A percentile compares a stretch with the other conserved stretches of the same genome.
phyloP scores from a whole-genome alignment of 2,797 vertebrate genomes.

The Sternarchorhynchus goeldii region DNA sequence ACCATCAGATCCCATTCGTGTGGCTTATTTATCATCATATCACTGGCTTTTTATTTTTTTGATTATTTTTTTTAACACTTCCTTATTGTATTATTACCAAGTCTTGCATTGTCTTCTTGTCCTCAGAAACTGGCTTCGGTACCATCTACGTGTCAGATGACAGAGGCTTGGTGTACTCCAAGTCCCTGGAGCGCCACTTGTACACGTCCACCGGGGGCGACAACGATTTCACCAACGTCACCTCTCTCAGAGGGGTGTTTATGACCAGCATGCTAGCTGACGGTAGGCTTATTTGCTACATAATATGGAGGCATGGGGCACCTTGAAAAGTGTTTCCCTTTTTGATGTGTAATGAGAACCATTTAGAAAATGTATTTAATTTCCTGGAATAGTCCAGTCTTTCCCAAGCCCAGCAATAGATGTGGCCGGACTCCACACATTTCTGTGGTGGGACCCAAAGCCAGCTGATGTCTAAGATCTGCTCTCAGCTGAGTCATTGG shows the following conservation, averaged over 20 bases:
- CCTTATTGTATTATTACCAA: background rate
- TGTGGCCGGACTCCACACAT: too few species aligned
- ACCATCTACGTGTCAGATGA: conserved; percentile 94
- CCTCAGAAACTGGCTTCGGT: conserved; percentile 85
- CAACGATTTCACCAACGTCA: conserved; percentile 94
- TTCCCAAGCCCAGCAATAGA: background rate
- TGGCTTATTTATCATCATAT: background rate
- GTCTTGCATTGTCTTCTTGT: conserved; percentile 2
- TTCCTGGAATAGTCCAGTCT: background rate
- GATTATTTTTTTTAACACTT: too few species aligned
- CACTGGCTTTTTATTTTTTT: too few species aligned
- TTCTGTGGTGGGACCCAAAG: too few species aligned
- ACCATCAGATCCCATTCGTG: background rate
- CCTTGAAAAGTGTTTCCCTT: background rate
- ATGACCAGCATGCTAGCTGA: conserved; percentile 87
- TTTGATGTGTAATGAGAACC: background rate
- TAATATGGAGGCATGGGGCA: background rate
- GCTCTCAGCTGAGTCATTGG: background rate
- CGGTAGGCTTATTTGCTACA: conserved; percentile 71
- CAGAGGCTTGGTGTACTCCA: conserved; percentile 90
- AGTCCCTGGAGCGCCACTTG: conserved; percentile 90
- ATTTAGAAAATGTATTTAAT: background rate
- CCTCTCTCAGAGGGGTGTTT: conserved; percentile 90
- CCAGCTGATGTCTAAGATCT: background rate
- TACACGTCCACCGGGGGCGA: conserved; percentile 88